Evolutionary conservation across 2,113 vertebrate species (phyloP), one percentile per base, ranked within the genome.

Genomic region (Salvator merianae): DNA sequence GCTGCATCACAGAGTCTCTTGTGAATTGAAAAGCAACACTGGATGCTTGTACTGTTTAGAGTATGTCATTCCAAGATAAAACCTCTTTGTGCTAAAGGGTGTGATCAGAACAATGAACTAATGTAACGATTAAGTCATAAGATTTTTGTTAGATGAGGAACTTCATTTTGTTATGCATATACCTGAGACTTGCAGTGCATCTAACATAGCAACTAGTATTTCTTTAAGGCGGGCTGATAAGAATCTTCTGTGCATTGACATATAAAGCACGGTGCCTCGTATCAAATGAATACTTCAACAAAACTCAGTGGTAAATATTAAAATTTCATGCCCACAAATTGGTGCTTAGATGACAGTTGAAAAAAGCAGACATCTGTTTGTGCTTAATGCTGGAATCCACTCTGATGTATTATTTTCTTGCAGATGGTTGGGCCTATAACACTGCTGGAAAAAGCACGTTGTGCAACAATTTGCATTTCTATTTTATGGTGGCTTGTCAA

Each of bases 301-400:
- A 30, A 83, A 79, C 40, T 26, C 34, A 78, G 43, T 66, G 28
- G 34, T 38, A 83, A 79, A 79, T 83, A 69, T 55, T 70, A 55
- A 77, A 62, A 80, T 68, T 69, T 84, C 43, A 73, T 20, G 53
- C 38, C 26, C 68, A 84, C 76, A 84, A 84, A 79, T 40, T 69
- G 43, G 74, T 82, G 53, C 62, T 82, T 63, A 62, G 63, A 84
- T 75, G 77, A 53, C 72, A 80, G 50, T 24, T 80, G 47, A 69
- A 87, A 47, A 87, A 80, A 74, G 65, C 34, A 34, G 53, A 79
- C 77, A 83, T 79, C 62, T 83, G 81, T 79, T 79, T 83, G 47
- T 69, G 28, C 43, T 84, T 80, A 59, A 59, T 28, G 2, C 34
- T 76, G 76, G 38, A 73, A 76, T 84, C 76, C 63, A 79, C 69